These are phyloP conservation scores for Tylochromis polylepis DNA, from an alignment of 2,113 vertebrate species.

Conservation along the genomic window DNA sequence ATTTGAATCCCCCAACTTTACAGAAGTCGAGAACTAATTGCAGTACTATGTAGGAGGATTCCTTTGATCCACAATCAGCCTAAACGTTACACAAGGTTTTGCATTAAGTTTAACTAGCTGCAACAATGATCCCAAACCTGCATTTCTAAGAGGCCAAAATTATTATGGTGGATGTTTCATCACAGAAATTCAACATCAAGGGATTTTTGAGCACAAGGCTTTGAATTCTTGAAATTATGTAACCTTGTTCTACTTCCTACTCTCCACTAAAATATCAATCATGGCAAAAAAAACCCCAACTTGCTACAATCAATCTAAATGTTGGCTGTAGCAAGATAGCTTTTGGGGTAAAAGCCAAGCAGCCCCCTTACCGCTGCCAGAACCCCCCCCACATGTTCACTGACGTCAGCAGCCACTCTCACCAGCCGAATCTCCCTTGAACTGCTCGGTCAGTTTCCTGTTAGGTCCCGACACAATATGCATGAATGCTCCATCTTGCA, in stretches of 20 bases:
- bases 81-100: background rate
- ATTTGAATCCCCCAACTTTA: background rate
- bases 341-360: slow-evolving; percentile 11
- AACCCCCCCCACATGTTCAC: slow-evolving; percentile 1
- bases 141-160: background rate
- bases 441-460: slow-evolving; percentile 45
- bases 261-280: background rate
- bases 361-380: background rate
- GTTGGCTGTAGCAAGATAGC: background rate
- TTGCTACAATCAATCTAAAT: background rate
- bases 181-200: background rate
- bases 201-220: background rate
- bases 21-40: background rate
- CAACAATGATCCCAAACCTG: background rate
- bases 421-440: slow-evolving; percentile 21
- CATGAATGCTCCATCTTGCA: slow-evolving; percentile 39
- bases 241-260: background rate
- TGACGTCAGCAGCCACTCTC: slow-evolving; percentile 30
- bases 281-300: rapidly evolving
- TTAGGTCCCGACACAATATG: slow-evolving; percentile 42
- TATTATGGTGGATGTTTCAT: background rate
- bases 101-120: background rate
- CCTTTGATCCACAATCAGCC: background rate
- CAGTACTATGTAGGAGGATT: background rate
- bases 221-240: background rate